A percentile compares a stretch with the other conserved stretches of the same genome.
Evolutionary conservation across 2,113 vertebrate genomes (phyloP).

Genomic region (Danio rerio): DNA sequence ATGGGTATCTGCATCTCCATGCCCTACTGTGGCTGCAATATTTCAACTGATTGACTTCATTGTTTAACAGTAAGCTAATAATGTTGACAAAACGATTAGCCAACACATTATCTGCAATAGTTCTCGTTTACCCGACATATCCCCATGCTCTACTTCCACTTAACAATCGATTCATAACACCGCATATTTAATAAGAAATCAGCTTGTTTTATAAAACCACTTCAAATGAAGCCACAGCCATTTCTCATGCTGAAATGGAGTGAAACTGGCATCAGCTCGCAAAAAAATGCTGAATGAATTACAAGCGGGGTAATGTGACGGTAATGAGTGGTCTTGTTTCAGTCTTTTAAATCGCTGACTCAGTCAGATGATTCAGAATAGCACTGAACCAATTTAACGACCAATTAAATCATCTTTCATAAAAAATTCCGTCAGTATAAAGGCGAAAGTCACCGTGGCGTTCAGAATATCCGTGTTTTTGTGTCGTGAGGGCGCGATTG

Average conservation of each 20-base stretch:
- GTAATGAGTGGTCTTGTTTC: neutral
- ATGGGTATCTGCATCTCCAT: too few species aligned
- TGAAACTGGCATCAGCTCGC: neutral
- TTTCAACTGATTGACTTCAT: too few species aligned
- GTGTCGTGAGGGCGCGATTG: neutral
- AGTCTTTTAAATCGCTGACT: slow-evolving; percentile 6
- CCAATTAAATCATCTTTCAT: neutral
- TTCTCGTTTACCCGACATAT: too few species aligned
- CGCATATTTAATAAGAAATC: neutral
- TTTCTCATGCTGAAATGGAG: neutral
- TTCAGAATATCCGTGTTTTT: neutral
- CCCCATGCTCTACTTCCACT: slow-evolving; percentile 22
- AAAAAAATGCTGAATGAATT: neutral
- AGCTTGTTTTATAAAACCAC: neutral
- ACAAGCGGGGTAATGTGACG: neutral
- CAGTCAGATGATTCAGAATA: neutral
- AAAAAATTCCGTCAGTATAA: neutral
- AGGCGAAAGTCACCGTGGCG: too few species aligned
- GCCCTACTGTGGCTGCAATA: too few species aligned
- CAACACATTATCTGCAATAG: neutral
- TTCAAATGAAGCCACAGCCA: neutral
- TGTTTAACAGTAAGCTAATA: too few species aligned
- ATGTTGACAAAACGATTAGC: too few species aligned
- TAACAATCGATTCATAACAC: slow-evolving; percentile 5
- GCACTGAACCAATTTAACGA: neutral